Evolutionary conservation across 2,888 invertebrate genomes (phyloP), one percentile per base, ranked within the genome.

Genomic region (Drosophila fulvimacula): DNA sequence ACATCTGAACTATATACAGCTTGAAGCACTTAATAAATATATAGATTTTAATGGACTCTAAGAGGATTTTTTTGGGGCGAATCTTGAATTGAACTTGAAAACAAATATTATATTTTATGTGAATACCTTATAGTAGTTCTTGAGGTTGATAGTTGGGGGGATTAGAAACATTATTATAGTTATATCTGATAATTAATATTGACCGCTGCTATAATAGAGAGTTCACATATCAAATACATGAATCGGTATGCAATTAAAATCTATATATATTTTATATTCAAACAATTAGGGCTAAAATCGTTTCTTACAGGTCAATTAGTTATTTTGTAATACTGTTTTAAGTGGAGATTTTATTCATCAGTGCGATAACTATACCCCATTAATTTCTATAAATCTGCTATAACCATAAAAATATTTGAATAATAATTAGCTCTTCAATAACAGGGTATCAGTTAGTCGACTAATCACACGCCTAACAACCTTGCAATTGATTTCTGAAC

Each of bases 1-100:
- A 67, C 72, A 36, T 42, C 48, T 17, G 30, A 64, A 30, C 41
- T 27, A 52, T 19, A 42, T 49, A 36, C 17, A 2, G 17, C 7
- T 27, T 21, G 30, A 17, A 13, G 19, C 21, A 42, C 42, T 42
- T 57, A 13, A 3, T 21, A 42, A 19, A 48, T 15, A 46, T 13
- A 27, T 46, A 17, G 21, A 41, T 24, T 36, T 21, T 19, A 41
- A 11, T 30, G 17, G 10, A 5, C 7, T 17, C 2, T 41, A 11
- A 27, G 19, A 21, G 3, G 32, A 10, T 13, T 3, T 15, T 15
- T 24, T 13, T 24, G 5, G 48, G 10, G 13, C 6, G 3, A n/a
- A 34, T 27, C 10, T 19, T 1, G 0, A 39, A 38, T 44, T 32
- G 30, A 34, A 24, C 21, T 34, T 21, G 30, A n/a, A 27, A 17